Evolutionary conservation across 2,797 vertebrate species (phyloP), one percentile per base, ranked within the genome.

Genomic region (Liasis olivaceus): DNA sequence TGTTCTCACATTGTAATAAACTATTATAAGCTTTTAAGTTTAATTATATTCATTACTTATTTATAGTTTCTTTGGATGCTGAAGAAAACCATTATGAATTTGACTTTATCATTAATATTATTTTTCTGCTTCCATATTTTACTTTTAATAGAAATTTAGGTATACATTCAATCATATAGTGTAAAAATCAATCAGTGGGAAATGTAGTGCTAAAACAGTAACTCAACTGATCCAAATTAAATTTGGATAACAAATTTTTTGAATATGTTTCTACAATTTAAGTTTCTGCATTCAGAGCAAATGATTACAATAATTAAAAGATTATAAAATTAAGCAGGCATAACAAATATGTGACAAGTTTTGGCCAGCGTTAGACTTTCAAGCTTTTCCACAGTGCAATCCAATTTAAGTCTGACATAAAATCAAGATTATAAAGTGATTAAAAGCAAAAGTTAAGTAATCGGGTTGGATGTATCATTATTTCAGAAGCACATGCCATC

Each of bases 371-470:
- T 89, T 87, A 87, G 11, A 69, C 4, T 51, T 47, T 59, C 26
- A 81, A 63, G 28, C 24, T 20, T 69, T 87, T 90, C 28, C 64
- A 47, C 51, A 56, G 60, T 9, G 31, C 11, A 69, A 89, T 86
- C 77, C 11, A 91, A 89, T 0, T 0, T 86, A 93, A 94, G 90
- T 62, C 59, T 84, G 64, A 36, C 64, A 77, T 64, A 92, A 93
- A 92, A 94, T 93, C 31, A 96, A 96, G 93, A 92, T 85, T 72
- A 64, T 90, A 96, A 59, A 95, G 89, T 28, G 93, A 92, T 95
- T 91, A 72, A 92, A 87, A 31, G 36, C 31, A 90, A 36, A 47
- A 22, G 51, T 54, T 91, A 69, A 93, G 63, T 26, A 14, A 94
- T 9, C 26, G 28, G 47, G 28, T 94, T 95, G 90, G 63, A 24